Conservation (phyloP, 2,113 vertebrate genomes). For the Nestor notabilis region DNA sequence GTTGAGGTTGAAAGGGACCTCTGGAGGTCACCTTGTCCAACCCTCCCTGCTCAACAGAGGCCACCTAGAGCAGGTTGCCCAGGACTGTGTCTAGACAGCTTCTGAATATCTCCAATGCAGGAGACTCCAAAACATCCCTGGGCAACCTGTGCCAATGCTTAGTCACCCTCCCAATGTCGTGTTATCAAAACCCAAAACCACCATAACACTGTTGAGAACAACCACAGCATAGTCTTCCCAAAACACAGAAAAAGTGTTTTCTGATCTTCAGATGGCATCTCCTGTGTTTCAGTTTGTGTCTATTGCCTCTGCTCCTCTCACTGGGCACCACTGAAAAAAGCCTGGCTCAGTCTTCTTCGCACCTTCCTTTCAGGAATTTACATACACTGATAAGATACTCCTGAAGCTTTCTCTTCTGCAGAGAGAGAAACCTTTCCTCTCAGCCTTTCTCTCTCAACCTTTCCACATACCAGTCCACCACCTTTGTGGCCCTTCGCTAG, state of each 20-base stretch:
- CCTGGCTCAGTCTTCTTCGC: too few species aligned
- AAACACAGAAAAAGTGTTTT: not conserved
- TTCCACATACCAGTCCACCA: not conserved
- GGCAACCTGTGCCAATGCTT: not conserved
- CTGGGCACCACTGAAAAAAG: too few species aligned
- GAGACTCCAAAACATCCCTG: not conserved
- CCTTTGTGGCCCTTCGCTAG: accelerated
- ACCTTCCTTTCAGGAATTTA: not conserved
- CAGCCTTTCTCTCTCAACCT: not conserved
- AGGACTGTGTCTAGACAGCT: not conserved
- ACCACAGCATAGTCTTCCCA: not conserved
- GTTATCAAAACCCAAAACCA: not conserved
- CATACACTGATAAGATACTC: not conserved
- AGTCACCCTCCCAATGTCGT: not conserved
- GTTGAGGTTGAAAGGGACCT: not conserved
- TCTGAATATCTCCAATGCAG: not conserved
- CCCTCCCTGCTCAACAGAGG: not conserved
- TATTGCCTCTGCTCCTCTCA: not conserved
- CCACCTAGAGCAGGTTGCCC: not conserved
- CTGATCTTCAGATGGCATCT: not conserved
- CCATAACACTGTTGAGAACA: not conserved
- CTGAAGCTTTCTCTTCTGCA: not conserved
- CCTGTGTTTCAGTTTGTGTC: not conserved
- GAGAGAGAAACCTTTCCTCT: not conserved
- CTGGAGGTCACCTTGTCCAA: not conserved